These are phyloP conservation scores for Clupea harengus DNA, from an alignment of 2,113 vertebrate genomes.

Conservation along the genomic window DNA sequence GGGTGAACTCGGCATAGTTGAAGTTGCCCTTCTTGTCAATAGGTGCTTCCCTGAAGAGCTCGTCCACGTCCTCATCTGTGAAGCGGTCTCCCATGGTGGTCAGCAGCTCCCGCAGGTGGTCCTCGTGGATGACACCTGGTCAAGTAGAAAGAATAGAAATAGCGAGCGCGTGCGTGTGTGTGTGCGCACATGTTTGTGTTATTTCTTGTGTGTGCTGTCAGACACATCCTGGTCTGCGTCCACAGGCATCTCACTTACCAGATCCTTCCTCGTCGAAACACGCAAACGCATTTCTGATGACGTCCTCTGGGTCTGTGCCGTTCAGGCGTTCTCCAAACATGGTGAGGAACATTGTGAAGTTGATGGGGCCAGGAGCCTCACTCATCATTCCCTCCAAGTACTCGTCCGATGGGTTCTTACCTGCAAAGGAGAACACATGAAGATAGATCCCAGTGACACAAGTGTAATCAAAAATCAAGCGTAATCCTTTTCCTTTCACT, in stretches of 20 bases:
- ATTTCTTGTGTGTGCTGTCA: neutral
- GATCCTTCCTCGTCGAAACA: conserved; percentile 96
- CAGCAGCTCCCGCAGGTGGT: conserved; percentile 93
- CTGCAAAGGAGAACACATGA: conserved; percentile 58
- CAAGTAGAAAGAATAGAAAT: neutral
- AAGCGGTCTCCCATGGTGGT: conserved; percentile 99
- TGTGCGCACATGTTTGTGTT: neutral
- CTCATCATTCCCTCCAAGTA: conserved; percentile 99
- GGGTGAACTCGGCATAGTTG: conserved; percentile 98
- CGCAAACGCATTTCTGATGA: conserved; percentile 97
- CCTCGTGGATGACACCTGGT: conserved; percentile 90
- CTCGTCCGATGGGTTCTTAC: conserved; percentile 96
- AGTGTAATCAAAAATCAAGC: too few relatives aligned
- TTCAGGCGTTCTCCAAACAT: conserved; percentile 99
- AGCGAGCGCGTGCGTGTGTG: neutral
- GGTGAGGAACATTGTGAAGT: conserved; percentile 99
- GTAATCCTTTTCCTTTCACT: neutral
- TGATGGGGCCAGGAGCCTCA: conserved; percentile 95
- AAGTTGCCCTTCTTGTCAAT: conserved; percentile 99
- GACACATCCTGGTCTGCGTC: neutral
- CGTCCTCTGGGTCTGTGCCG: conserved; percentile 93
- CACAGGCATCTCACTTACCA: conserved; percentile 65
- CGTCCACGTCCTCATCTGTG: conserved; percentile 96
- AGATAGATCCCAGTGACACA: neutral
- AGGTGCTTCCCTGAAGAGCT: conserved; percentile 95